These are phyloP conservation scores for Brachypalpus laphriformis DNA, from an alignment of 2,888 invertebrate genomes.

Conservation along the genomic window DNA sequence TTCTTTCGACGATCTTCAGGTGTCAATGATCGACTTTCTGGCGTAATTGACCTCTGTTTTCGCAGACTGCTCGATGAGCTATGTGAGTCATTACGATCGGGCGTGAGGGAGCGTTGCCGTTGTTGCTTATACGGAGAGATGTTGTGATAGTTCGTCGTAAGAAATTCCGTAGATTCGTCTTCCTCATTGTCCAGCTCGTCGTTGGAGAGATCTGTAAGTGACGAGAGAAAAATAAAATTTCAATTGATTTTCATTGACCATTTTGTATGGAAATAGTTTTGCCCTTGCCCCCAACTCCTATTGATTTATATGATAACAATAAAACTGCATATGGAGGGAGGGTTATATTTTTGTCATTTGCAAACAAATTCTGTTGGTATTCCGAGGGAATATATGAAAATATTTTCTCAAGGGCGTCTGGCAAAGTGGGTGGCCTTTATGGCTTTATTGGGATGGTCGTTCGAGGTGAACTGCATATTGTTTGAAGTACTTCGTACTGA, in stretches of 20 bases:
- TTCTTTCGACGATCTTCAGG: constrained; percentile 82
- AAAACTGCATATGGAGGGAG: not conserved
- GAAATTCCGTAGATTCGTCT: constrained; percentile 80
- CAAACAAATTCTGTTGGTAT: constrained; percentile 1
- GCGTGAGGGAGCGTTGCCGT: constrained; percentile 82
- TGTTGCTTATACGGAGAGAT: constrained; percentile 80
- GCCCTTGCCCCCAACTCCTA: not conserved
- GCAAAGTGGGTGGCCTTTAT: not conserved
- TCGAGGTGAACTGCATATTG: constrained; percentile 9
- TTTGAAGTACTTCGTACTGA: not conserved
- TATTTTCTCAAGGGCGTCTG: constrained; percentile 6
- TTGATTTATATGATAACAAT: constrained; percentile 34
- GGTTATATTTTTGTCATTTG: constrained; percentile 1
- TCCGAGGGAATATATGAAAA: constrained; percentile 23
- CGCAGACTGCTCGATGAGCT: constrained; percentile 81
- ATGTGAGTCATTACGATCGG: constrained; percentile 81
- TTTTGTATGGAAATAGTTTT: constrained; percentile 20
- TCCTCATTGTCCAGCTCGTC: constrained; percentile 85
- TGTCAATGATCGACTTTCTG: constrained; percentile 82
- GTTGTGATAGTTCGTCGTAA: constrained; percentile 80
- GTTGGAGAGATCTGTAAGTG: constrained; percentile 83
- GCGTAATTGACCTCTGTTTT: constrained; percentile 82
- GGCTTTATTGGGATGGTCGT: not conserved
- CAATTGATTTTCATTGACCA: not conserved
- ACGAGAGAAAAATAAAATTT: not conserved